phyloP scores from a whole-genome alignment of 2,888 invertebrate species.

The Melanostoma scalare region DNA sequence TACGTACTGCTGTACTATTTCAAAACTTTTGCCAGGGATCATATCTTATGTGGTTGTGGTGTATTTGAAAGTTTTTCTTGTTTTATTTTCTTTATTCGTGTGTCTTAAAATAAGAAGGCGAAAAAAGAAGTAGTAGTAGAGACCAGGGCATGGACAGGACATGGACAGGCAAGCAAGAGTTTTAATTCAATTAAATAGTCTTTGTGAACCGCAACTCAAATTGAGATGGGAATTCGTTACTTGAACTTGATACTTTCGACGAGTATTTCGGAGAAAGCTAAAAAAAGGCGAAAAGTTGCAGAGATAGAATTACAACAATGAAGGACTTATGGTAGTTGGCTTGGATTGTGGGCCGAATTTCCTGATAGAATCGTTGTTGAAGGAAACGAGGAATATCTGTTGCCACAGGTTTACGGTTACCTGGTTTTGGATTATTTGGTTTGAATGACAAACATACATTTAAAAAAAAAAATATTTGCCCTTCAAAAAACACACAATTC shows the following conservation, averaged over 20 bases:
- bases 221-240: constrained; percentile 61
- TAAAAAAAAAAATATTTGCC: no score
- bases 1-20: constrained; percentile 4
- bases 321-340: constrained; percentile 5
- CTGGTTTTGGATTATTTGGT: no score
- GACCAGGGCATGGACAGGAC: neutral
- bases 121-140: no score
- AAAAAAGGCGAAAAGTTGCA: constrained; percentile 1
- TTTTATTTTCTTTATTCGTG: neutral
- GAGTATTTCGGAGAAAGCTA: neutral
- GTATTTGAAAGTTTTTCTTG: constrained; percentile 33
- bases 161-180: constrained; percentile 47
- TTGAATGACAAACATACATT: no score
- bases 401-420: constrained; percentile 3
- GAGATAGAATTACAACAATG: constrained; percentile 23
- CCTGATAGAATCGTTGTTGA: constrained; percentile 13
- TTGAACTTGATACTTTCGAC: constrained; percentile 33
- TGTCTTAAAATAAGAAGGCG: constrained; percentile 6
- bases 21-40: constrained; percentile 56
- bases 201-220: constrained; percentile 63
- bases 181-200: constrained; percentile 69
- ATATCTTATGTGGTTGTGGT: constrained; percentile 62
- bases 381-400: constrained; percentile 1
- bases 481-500: no score
- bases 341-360: constrained; percentile 15